Conservation (phyloP, 2,797 vertebrate species). For the Pelodytes ibericus region DNA sequence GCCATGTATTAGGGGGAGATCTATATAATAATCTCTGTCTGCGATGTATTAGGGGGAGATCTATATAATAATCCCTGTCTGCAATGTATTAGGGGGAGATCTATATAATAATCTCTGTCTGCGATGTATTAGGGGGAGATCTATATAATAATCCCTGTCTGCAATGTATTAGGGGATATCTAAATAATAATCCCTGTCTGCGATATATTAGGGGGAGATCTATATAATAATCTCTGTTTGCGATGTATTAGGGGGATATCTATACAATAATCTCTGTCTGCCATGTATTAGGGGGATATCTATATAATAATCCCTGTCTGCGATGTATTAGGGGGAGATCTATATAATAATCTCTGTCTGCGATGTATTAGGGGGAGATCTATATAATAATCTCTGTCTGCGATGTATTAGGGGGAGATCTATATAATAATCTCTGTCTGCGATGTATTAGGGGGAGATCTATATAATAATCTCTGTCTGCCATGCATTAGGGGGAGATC, state of each 20-base stretch:
- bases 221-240: not conserved
- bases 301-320: not conserved
- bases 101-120: not conserved
- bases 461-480: not conserved
- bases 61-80: not conserved
- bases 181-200: not conserved
- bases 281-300: not conserved
- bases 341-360: not conserved
- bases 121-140: constrained; percentile 85
- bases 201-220: constrained; percentile 85
- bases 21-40: not conserved
- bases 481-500: not conserved
- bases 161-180: not conserved
- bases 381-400: not conserved
- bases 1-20: constrained; percentile 85
- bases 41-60: constrained; percentile 85
- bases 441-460: constrained; percentile 85
- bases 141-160: no score
- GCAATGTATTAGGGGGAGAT: constrained; percentile 85
- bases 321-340: constrained; percentile 85
- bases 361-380: constrained; percentile 85
- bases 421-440: not conserved
- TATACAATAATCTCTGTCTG: not conserved
- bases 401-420: constrained; percentile 85
- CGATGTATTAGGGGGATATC: constrained; percentile 81